A percentile compares a stretch with the other conserved stretches of the same genome.
phyloP scores from a whole-genome alignment of 2,888 invertebrate genomes.

The Eristalis arbustorum region DNA sequence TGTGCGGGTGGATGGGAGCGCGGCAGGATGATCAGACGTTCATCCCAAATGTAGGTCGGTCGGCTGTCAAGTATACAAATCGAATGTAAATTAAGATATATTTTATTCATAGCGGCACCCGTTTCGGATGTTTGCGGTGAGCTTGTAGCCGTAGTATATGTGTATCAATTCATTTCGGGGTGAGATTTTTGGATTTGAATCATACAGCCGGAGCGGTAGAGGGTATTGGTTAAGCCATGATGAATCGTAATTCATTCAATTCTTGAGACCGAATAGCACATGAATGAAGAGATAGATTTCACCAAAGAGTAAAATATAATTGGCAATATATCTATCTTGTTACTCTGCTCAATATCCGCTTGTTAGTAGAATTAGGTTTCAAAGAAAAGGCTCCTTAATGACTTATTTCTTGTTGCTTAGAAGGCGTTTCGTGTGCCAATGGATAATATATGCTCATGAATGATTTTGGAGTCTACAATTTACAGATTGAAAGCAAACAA shows the following conservation, averaged over 20 bases:
- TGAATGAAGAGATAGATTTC: neutral
- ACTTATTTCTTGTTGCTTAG: neutral
- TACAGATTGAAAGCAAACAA: too few species aligned
- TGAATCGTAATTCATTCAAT: conserved; percentile 14
- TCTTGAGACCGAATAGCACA: conserved; percentile 1
- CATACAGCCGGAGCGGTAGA: conserved; percentile 3
- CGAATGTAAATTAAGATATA: conserved; percentile 69
- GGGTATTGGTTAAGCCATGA: conserved; percentile 15
- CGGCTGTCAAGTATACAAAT: conserved; percentile 61
- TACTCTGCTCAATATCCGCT: neutral
- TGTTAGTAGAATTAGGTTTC: neutral
- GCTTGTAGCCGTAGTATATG: conserved; percentile 3
- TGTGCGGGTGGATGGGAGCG: conserved; percentile 8
- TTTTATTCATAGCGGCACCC: conserved; percentile 66
- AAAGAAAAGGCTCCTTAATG: neutral
- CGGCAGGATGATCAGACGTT: neutral
- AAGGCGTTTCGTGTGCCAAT: neutral
- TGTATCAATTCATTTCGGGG: conserved; percentile 45
- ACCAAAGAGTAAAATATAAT: conserved; percentile 1
- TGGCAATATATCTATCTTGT: conserved; percentile 1
- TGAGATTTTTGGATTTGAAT: conserved; percentile 64
- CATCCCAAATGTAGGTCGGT: conserved; percentile 35
- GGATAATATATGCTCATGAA: neutral
- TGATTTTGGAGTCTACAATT: neutral
- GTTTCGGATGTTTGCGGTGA: conserved; percentile 33